Conservation (phyloP, 2,888 invertebrate species). For the Reticulitermes lucifugus region DNA sequence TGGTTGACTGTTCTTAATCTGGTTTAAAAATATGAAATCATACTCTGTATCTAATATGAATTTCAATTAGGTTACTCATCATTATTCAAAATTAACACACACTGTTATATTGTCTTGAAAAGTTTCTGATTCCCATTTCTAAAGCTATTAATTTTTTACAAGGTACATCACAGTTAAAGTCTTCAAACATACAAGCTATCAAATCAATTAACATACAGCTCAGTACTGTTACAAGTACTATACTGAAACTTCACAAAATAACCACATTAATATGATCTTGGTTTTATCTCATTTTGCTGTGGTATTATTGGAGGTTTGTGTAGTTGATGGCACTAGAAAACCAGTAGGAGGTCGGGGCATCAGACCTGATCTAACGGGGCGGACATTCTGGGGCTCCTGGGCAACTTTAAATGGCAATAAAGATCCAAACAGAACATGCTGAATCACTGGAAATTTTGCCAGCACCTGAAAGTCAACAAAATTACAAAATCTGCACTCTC, state of each 20-base stretch:
- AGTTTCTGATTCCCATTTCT: too few relatives aligned
- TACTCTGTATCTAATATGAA: too few relatives aligned
- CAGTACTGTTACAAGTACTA: background rate
- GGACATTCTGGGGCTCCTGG: background rate
- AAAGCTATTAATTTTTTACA: background rate
- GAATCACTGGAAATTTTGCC: conserved; percentile 93
- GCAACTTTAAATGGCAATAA: conserved; percentile 77
- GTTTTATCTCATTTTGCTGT: background rate
- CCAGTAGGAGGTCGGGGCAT: background rate
- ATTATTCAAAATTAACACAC: too few relatives aligned
- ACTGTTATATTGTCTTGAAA: too few relatives aligned
- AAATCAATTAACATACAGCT: background rate
- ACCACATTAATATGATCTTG: too few relatives aligned
- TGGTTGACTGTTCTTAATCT: too few relatives aligned
- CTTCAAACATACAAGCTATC: background rate
- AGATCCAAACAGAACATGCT: conserved; percentile 94
- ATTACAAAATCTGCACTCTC: too few relatives aligned
- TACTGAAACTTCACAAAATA: background rate
- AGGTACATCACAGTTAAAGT: background rate
- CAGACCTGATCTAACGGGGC: background rate
- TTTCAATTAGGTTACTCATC: too few relatives aligned
- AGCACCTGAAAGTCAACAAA: conserved; percentile 71
- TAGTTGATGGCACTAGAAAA: background rate
- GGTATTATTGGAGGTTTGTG: background rate
- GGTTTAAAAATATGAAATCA: too few relatives aligned